These are phyloP conservation scores for Pristionchus mayeri DNA, from an alignment of 2,888 invertebrate species.

Conservation along the genomic window DNA sequence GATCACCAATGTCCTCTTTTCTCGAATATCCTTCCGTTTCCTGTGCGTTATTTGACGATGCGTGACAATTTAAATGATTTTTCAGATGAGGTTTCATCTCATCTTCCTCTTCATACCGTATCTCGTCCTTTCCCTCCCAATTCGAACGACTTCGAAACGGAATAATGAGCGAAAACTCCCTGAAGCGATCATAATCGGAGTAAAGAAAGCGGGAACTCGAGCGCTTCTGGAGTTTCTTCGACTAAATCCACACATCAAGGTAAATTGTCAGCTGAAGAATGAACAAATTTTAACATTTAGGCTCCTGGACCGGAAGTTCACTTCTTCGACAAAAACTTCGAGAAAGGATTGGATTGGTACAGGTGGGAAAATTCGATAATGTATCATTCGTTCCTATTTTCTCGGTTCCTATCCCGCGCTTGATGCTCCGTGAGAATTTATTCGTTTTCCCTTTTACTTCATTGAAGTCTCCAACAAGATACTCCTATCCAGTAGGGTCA, in stretches of 20 bases:
- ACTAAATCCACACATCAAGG: conserved; percentile 85
- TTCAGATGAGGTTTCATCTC: conserved; percentile 15
- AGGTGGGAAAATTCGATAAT: conserved; percentile 64
- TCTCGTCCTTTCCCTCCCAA: neutral
- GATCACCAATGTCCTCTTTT: conserved; percentile 12
- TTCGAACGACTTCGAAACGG: neutral
- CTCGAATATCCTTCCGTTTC: no score
- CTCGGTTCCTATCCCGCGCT: neutral
- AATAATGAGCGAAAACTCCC: conserved; percentile 80
- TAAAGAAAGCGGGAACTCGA: conserved; percentile 90
- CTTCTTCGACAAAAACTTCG: conserved; percentile 96
- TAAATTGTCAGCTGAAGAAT: neutral
- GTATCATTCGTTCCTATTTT: no score
- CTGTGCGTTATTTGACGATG: neutral
- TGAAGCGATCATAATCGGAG: conserved; percentile 93
- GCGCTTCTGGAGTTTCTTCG: conserved; percentile 92
- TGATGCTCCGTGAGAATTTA: neutral
- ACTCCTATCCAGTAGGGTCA: conserved; percentile 3
- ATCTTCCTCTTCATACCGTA: neutral
- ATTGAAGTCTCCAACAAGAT: neutral
- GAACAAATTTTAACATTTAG: conserved; percentile 75
- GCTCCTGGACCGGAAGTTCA: conserved; percentile 95
- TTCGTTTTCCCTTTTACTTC: no score
- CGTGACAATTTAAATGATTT: neutral
- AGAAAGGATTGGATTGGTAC: conserved; percentile 94